Evolutionary conservation across 2,888 invertebrate genomes (phyloP).

Genomic region (Hydroisotoma schaefferi): DNA sequence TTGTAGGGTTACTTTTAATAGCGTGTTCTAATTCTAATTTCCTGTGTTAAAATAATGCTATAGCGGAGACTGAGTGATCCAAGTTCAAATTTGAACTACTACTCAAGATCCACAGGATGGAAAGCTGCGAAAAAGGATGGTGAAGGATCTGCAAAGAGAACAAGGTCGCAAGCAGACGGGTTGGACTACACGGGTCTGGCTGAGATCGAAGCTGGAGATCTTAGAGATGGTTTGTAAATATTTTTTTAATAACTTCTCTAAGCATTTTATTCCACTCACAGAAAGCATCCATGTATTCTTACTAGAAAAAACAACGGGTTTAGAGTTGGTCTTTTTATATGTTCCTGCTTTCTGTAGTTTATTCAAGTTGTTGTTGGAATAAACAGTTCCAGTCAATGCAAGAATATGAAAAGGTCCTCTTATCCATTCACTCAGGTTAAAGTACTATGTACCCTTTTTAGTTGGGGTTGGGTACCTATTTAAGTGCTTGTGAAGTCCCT

Average conservation of each 20-base stretch:
- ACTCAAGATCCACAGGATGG: constrained; percentile 68
- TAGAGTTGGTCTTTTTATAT: too few relatives aligned
- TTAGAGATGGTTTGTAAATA: constrained; percentile 91
- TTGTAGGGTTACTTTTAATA: not conserved
- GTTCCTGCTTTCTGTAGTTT: too few relatives aligned
- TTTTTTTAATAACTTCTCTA: too few relatives aligned
- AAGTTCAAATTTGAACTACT: constrained; percentile 81
- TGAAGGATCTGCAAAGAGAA: constrained; percentile 56
- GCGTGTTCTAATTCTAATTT: not conserved
- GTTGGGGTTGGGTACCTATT: too few relatives aligned
- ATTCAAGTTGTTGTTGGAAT: too few relatives aligned
- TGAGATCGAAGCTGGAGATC: constrained; percentile 90
- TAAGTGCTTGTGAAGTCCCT: too few relatives aligned
- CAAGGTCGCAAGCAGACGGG: constrained; percentile 88
- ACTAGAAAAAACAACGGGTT: too few relatives aligned
- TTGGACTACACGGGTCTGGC: constrained; percentile 80
- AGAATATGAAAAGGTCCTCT: not conserved
- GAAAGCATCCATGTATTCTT: too few relatives aligned
- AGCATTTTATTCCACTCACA: too few relatives aligned
- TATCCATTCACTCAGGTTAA: not conserved
- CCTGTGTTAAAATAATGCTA: not conserved
- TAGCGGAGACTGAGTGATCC: constrained; percentile 87
- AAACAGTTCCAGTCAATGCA: too few relatives aligned
- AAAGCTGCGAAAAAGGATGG: constrained; percentile 55
- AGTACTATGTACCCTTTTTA: too few relatives aligned